Percentiles rank a stretch among this genome's conserved stretches.
phyloP scores from a whole-genome alignment of 2,113 vertebrate species.

The Malurus elegans region DNA sequence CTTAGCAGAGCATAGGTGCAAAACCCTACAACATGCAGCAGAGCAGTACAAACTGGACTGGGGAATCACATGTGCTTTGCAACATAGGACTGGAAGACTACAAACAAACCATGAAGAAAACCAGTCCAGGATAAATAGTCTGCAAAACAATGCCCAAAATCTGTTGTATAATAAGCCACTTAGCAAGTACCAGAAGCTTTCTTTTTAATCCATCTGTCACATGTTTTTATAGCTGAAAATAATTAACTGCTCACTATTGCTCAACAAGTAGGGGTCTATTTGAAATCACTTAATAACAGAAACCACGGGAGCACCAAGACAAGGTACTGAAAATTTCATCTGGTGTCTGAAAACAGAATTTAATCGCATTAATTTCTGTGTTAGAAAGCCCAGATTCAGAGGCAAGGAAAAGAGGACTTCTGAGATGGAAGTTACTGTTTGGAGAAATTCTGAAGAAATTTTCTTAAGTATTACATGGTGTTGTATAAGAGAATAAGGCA shows the following conservation, averaged over 20 bases:
- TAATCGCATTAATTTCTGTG: neutral
- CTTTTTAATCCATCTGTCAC: constrained; percentile 30
- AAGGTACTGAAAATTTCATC: constrained; percentile 5
- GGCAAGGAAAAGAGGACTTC: neutral
- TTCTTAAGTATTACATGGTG: neutral
- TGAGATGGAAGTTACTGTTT: neutral
- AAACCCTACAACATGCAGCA: neutral
- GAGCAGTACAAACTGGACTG: neutral
- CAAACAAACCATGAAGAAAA: neutral
- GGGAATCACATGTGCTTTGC: neutral
- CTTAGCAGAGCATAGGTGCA: neutral
- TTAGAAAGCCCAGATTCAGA: neutral
- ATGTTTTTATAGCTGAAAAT: constrained; percentile 54
- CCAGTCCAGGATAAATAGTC: neutral
- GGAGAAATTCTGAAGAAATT: neutral
- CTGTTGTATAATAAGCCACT: constrained; percentile 33
- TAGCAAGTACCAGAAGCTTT: constrained; percentile 22
- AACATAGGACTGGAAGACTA: neutral
- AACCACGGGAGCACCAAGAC: neutral
- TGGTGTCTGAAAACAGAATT: constrained; percentile 27
- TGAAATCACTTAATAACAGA: constrained; percentile 40
- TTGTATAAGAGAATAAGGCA: neutral
- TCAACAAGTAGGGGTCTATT: constrained; percentile 25
- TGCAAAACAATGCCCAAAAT: neutral
- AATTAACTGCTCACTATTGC: constrained; percentile 32